Evolutionary conservation across 2,797 vertebrate species (phyloP), one percentile per base, ranked within the genome.

Genomic region (Scleropages formosus): DNA sequence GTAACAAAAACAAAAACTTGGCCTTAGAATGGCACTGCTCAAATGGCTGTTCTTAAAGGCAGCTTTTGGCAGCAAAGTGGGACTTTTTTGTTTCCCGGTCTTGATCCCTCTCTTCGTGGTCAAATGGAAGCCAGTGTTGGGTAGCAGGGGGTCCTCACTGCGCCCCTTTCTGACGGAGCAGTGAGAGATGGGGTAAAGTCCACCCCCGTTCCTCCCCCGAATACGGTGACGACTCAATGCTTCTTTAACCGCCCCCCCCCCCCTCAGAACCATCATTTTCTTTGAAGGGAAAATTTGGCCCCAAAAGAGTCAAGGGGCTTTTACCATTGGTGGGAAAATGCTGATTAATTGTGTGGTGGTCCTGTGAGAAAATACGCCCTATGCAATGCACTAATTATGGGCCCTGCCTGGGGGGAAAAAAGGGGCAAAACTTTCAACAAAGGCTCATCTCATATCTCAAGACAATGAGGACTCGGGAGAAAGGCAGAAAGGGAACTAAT

Each of bases 331-430:
- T 93, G 91, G 92, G 92, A 93, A 93, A 92, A 87, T 89, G 89
- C 90, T 93, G 91, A 93, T 91, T 91, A 92, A 92, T 93, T 93
- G 90, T 90, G 90, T 90, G 89, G 87, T 90, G 87, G 89, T 85
- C 88, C 92, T 93, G 92, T 93, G 92, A 93, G 92, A 93, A 93
- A 92, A 90, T 90, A 91, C 89, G 88, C 90, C 91, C 89, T 81
- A 87, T 86, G 88, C 87, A 82, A 86, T 89, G 90, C 92, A 91
- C 91, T 93, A 93, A 93, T 93, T 93, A 93, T 75, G 88, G 88
- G 85, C 80, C 89, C 87, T 82, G 87, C 82, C 84, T 85, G 87
- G 81, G 85, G 86, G 31, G 87, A 81, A 49, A 69, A 88, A 89
- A 89, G 85, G 87, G 88, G 86, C 88, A 88, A 89, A 90, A 87